A percentile compares a stretch with the other conserved stretches of the same genome.
Evolutionary conservation across 2,113 vertebrate genomes (phyloP).

Genomic region (Spea multiplicata): DNA sequence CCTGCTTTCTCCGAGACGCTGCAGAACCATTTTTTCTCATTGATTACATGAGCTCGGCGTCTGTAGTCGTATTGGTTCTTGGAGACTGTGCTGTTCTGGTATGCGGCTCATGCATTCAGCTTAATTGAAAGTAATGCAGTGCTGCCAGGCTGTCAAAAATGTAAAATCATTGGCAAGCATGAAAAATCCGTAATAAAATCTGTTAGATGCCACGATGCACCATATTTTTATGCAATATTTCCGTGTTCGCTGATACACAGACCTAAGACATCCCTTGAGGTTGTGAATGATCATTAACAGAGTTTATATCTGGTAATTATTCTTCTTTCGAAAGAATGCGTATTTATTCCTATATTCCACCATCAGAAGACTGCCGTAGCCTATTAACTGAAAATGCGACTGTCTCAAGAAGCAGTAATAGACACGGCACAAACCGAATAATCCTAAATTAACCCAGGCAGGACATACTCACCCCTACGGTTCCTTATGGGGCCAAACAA

Average conservation of each 20-base stretch:
- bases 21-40: slow-evolving; percentile 34
- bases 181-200: slow-evolving; percentile 13
- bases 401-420: too few relatives aligned
- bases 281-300: background rate
- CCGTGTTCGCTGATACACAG: background rate
- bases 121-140: slow-evolving; percentile 59
- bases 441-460: too few relatives aligned
- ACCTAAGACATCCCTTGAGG: background rate
- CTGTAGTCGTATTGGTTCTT: slow-evolving; percentile 53
- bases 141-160: slow-evolving; percentile 51
- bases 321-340: too few relatives aligned
- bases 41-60: slow-evolving; percentile 53
- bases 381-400: too few relatives aligned
- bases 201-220: background rate
- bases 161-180: slow-evolving; percentile 57
- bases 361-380: too few relatives aligned
- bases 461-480: too few relatives aligned
- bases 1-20: background rate
- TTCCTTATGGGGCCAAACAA: too few relatives aligned
- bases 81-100: slow-evolving; percentile 49
- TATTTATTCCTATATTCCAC: too few relatives aligned
- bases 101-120: slow-evolving; percentile 53
- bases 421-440: too few relatives aligned
- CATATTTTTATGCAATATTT: background rate
- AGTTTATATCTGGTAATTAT: background rate